Evolutionary conservation across 64 coral and sea anemone species (phyloP).

Genomic region (Pachyseris speciosa): DNA sequence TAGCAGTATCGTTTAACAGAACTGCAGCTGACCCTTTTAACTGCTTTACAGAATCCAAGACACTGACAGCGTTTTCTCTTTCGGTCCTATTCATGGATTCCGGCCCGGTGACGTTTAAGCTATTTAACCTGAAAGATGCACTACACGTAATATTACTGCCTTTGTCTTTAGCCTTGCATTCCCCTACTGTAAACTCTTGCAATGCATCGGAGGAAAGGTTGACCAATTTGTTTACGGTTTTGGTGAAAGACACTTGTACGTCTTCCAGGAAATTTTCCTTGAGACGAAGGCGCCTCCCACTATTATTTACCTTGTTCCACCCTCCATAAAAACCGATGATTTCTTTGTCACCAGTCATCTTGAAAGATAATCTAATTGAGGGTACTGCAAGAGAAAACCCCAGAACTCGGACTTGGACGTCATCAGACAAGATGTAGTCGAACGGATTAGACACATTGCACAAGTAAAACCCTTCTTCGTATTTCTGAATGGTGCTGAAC

Average conservation of each 20-base stretch:
- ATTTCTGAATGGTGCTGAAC: background rate
- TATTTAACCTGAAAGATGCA: background rate
- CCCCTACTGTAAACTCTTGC: background rate
- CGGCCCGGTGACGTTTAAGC: background rate
- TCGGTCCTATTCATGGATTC: background rate
- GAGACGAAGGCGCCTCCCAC: background rate
- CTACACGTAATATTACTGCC: background rate
- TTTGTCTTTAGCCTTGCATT: background rate
- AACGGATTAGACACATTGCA: constrained; percentile 59
- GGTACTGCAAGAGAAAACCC: constrained; percentile 35
- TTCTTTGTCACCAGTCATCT: background rate
- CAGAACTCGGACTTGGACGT: constrained; percentile 23
- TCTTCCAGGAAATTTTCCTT: background rate
- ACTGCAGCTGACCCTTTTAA: background rate
- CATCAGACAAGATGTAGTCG: constrained; percentile 15
- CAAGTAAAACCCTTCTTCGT: constrained; percentile 52
- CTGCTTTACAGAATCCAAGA: constrained; percentile 31
- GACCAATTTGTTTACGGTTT: background rate
- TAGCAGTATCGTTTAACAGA: constrained; percentile 15
- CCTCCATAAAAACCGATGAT: background rate
- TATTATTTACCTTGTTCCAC: background rate
- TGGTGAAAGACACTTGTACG: constrained; percentile 1
- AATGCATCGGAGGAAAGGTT: constrained; percentile 60
- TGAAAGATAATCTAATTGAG: background rate
- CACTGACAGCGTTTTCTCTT: constrained; percentile 17